Base-by-base conservation (phyloP, 1,140 invertebrate genomes). In the Bombus confusus region DNA sequence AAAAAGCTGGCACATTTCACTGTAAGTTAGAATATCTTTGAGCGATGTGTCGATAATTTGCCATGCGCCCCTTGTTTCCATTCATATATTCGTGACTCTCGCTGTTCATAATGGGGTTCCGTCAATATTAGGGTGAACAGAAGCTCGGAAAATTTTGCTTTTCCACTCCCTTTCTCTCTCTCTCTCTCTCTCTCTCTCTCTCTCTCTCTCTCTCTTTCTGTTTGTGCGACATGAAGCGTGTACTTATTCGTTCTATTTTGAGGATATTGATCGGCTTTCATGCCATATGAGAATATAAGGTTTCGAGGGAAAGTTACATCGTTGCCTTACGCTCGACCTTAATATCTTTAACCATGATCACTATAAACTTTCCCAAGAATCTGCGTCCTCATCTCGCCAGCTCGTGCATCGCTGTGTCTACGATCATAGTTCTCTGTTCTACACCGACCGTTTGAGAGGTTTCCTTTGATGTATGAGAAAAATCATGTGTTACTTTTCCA, bases 161-260 rank as follows among this genome's bases (percentile, higher is more conserved):
- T 72, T 85, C 72, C 69, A 34, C 74, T 59, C 72, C 22, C 6
- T 31, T 37, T 28, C 74, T 57, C 8, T 43, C 8, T 73, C 71
- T 25, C 25, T 71, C 31, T 73, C 68, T 47, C 22, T 41, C 10
- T 34, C 41, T 57, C 12, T 18, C 12, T 41, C 25, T 18, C 22
- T 37, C 22, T 37, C 15, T 18, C 31, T 76, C 25, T 57, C 0
- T 59, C 57, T 25, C n/a, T 74, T n/a, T 76, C 72, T 22, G 28
- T 59, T 72, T 34, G 37, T 69, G 25, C 52, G 52, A 59, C 52
- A 85, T 62, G 76, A 85, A 85, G 52, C 76, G 52, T 75, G 47
- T 71, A 66, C 76, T 87, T 68, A 85, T 89, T 88, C 57, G 79
- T 88, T 57, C 83, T 88, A 86, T 89, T 88, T 88, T 34, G 41